Conservation (phyloP, 1,140 invertebrate species). For the Scaptomyza pallida region DNA sequence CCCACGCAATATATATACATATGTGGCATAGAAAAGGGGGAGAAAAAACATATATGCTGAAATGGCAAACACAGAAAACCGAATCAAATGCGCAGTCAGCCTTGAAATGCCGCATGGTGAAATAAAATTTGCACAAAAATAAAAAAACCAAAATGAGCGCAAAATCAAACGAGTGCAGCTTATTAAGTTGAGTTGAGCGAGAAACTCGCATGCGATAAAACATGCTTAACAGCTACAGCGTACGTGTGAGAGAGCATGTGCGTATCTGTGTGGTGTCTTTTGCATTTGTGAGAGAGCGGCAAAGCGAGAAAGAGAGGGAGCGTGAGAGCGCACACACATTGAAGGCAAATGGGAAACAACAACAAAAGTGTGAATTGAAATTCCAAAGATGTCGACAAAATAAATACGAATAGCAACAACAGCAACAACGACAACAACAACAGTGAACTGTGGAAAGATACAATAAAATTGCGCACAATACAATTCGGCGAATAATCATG, state of each 20-base stretch:
- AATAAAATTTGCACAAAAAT: slow-evolving; percentile 8
- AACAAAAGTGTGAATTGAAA: slow-evolving; percentile 83
- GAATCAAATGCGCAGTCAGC: slow-evolving; percentile 56
- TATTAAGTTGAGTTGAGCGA: slow-evolving; percentile 14
- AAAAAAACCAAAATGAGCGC: too few relatives aligned
- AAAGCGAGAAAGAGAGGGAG: too few relatives aligned
- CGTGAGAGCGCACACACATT: slow-evolving; percentile 15
- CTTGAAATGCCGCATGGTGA: slow-evolving; percentile 50
- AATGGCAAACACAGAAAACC: slow-evolving; percentile 42
- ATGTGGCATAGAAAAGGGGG: slow-evolving; percentile 2
- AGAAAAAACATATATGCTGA: slow-evolving; percentile 31
- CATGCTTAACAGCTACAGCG: neutral
- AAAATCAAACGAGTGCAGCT: slow-evolving; percentile 2
- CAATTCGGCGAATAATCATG: slow-evolving; percentile 67
- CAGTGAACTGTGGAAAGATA: slow-evolving; percentile 67
- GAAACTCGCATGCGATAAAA: slow-evolving; percentile 69
- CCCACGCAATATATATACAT: slow-evolving; percentile 14
- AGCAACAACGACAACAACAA: slow-evolving; percentile 31
- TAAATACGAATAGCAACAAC: slow-evolving; percentile 63
- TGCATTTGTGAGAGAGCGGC: neutral
- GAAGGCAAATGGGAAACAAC: slow-evolving; percentile 55
- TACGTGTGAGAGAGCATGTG: slow-evolving; percentile 51
- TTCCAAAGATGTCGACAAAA: slow-evolving; percentile 82
- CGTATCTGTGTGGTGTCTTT: slow-evolving; percentile 57
- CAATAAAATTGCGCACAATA: slow-evolving; percentile 79